phyloP scores from a whole-genome alignment of 2,797 vertebrate genomes.

The Mionectes olivaceus region DNA sequence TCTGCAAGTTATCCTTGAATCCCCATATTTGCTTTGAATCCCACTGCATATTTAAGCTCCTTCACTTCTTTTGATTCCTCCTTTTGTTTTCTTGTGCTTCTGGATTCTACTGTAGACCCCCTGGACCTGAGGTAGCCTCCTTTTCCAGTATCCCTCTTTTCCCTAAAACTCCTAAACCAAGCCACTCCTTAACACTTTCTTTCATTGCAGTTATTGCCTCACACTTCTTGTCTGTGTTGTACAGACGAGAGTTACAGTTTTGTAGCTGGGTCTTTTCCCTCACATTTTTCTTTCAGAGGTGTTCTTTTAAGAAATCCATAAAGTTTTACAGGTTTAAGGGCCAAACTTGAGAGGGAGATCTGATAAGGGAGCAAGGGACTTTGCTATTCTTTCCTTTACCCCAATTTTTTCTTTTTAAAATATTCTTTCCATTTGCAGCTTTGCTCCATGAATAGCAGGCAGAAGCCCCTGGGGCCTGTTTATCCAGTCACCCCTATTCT shows the following conservation, averaged over 20 bases:
- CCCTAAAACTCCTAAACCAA: neutral
- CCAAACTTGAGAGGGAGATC: slow-evolving; percentile 31
- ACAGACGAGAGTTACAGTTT: slow-evolving; percentile 14
- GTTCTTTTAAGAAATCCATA: slow-evolving; percentile 25
- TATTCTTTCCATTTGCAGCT: neutral
- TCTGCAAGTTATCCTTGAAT: neutral
- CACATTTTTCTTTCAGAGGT: neutral
- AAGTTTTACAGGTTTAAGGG: slow-evolving; percentile 50
- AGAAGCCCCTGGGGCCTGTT: neutral
- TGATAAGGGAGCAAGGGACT: neutral
- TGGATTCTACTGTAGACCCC: neutral
- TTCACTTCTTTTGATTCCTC: neutral
- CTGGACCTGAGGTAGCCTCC: neutral
- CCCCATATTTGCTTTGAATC: neutral
- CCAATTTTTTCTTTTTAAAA: neutral
- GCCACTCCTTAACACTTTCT: neutral
- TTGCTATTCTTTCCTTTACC: neutral
- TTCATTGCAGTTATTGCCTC: neutral
- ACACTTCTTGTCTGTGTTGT: neutral
- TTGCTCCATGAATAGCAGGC: neutral
- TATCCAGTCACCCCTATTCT: neutral
- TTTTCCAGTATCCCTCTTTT: neutral
- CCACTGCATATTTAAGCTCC: neutral
- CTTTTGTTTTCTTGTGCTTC: neutral
- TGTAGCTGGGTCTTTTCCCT: neutral